A percentile compares a stretch with the other conserved stretches of the same genome.
Conservation (phyloP, 1,140 invertebrate genomes). For the Ostrea edulis region DNA sequence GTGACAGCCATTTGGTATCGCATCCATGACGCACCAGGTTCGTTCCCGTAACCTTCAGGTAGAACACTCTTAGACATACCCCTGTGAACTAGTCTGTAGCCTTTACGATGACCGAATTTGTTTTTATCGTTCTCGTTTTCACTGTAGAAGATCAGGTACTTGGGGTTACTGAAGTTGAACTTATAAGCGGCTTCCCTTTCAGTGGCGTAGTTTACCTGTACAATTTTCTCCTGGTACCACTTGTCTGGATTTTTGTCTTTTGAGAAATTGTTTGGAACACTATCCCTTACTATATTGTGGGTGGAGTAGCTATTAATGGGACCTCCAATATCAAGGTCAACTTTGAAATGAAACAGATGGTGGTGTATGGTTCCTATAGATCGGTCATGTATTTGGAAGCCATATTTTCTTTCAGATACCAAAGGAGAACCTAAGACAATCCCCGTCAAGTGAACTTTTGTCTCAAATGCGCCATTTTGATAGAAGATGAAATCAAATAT, state of each 20-base stretch:
- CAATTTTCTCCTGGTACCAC: slow-evolving; percentile 48
- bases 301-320: slow-evolving; percentile 56
- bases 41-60: slow-evolving; percentile 62
- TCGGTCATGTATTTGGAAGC: slow-evolving; percentile 42
- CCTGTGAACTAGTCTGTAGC: slow-evolving; percentile 57
- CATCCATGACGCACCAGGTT: slow-evolving; percentile 68
- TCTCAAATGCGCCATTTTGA: slow-evolving; percentile 68
- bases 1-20: slow-evolving; percentile 72
- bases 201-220: slow-evolving; percentile 51
- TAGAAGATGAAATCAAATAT: slow-evolving; percentile 71
- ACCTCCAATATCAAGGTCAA: slow-evolving; percentile 59
- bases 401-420: slow-evolving; percentile 39
- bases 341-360: slow-evolving; percentile 62
- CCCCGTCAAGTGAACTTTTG: slow-evolving; percentile 62
- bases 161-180: slow-evolving; percentile 67
- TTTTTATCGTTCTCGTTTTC: slow-evolving; percentile 60
- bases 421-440: slow-evolving; percentile 42
- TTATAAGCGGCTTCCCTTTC: slow-evolving; percentile 67
- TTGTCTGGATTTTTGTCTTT: not conserved
- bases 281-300: slow-evolving; percentile 30
- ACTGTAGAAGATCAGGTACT: slow-evolving; percentile 70
- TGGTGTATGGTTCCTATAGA: slow-evolving; percentile 50
- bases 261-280: slow-evolving; percentile 49
- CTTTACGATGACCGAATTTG: slow-evolving; percentile 57
- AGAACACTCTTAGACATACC: slow-evolving; percentile 65